These are phyloP conservation scores for Netelia fuscicornis DNA, from an alignment of 2,888 invertebrate species.

Conservation along the genomic window DNA sequence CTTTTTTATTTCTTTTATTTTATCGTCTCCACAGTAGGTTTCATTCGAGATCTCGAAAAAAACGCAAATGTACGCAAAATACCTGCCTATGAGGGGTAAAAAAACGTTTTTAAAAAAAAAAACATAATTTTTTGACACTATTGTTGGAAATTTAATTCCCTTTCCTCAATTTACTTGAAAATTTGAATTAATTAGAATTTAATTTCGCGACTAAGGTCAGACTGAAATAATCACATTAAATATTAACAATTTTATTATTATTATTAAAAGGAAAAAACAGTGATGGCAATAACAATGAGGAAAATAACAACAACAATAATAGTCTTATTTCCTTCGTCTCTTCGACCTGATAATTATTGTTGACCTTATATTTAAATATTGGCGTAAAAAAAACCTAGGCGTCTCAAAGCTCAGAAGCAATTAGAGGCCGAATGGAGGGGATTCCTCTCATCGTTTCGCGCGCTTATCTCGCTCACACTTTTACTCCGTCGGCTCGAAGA, in stretches of 20 bases:
- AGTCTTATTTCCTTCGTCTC: neutral
- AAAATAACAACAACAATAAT: neutral
- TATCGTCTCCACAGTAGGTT: constrained; percentile 44
- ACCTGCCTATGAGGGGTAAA: neutral
- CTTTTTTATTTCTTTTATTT: constrained; percentile 32
- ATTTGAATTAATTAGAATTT: too few species aligned
- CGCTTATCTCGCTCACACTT: neutral
- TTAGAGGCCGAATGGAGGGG: neutral
- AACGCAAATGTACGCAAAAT: constrained; percentile 21
- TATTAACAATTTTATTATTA: too few species aligned
- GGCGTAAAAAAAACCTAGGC: neutral
- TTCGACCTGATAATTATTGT: too few species aligned
- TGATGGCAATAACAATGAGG: neutral
- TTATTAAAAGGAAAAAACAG: too few species aligned
- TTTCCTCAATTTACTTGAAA: too few species aligned
- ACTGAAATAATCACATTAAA: too few species aligned
- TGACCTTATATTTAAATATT: constrained; percentile 6
- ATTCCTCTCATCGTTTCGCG: neutral
- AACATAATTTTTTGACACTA: too few species aligned
- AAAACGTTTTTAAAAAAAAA: neutral
- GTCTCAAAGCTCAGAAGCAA: constrained; percentile 18
- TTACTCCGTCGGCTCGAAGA: constrained; percentile 9
- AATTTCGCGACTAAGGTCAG: too few species aligned
- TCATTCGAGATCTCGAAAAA: neutral
- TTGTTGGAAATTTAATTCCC: too few species aligned